A percentile compares a stretch with the other conserved stretches of the same genome.
Evolutionary conservation across 2,888 invertebrate genomes (phyloP).

Genomic region (Craniophora ligustri): DNA sequence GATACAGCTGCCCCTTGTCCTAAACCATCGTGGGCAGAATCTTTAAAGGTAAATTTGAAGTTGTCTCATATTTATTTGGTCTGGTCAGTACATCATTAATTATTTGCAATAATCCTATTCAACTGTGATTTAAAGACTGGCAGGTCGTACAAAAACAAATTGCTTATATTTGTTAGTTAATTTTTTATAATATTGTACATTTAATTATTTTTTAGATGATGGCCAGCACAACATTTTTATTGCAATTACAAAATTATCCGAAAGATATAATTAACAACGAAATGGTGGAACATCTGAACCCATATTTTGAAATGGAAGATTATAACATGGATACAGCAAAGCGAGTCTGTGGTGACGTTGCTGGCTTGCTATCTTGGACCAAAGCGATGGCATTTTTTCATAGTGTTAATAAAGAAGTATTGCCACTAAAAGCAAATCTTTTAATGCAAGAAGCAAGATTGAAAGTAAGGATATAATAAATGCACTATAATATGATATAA

Average conservation of each 20-base stretch:
- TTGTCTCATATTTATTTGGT: too few relatives aligned
- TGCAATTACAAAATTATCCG: conserved; percentile 97
- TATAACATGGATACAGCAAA: conserved; percentile 99
- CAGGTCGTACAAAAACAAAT: too few relatives aligned
- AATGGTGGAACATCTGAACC: conserved; percentile 97
- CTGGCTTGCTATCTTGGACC: conserved; percentile 98
- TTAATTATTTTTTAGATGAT: conserved; percentile 91
- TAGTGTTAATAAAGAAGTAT: conserved; percentile 98
- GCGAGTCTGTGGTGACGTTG: conserved; percentile 98
- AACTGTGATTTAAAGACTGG: too few relatives aligned
- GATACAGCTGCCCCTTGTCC: conserved; percentile 95
- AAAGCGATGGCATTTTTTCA: conserved; percentile 98
- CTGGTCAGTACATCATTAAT: too few relatives aligned
- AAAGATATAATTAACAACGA: conserved; percentile 99
- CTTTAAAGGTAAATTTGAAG: conserved; percentile 92
- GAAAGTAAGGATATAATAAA: conserved; percentile 82
- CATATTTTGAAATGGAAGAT: conserved; percentile 98
- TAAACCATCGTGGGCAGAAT: conserved; percentile 99
- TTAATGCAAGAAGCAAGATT: conserved; percentile 96
- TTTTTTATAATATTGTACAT: neutral
- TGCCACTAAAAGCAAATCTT: conserved; percentile 97
- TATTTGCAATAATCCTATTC: too few relatives aligned
- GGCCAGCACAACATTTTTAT: conserved; percentile 97
- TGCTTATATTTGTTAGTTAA: neutral
- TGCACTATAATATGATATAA: neutral